These are phyloP conservation scores for Plagodis dolabraria DNA, from an alignment of 2,888 invertebrate species.

Conservation along the genomic window DNA sequence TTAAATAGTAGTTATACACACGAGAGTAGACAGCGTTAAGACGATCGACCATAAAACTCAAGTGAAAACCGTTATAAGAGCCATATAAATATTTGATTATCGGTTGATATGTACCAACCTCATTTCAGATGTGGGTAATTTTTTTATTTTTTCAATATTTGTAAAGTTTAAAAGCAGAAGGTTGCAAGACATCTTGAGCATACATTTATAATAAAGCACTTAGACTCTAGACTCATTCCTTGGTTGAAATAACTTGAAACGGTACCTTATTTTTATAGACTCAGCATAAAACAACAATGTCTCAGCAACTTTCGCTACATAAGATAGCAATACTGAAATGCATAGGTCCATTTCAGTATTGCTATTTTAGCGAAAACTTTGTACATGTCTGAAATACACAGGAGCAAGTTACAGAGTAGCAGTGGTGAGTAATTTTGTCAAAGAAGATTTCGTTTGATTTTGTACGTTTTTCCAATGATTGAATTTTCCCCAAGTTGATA, in stretches of 20 bases:
- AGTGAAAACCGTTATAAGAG: too few species aligned
- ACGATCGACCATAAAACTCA: too few species aligned
- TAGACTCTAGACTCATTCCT: slow-evolving; percentile 9
- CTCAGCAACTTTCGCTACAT: slow-evolving; percentile 12
- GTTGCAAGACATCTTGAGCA: slow-evolving; percentile 15
- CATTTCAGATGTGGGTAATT: too few species aligned
- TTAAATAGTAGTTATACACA: too few species aligned
- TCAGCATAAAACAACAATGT: slow-evolving; percentile 16
- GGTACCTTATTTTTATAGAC: slow-evolving; percentile 21
- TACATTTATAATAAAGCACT: slow-evolving; percentile 27
- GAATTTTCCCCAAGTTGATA: slow-evolving; percentile 37
- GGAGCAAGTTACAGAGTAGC: slow-evolving; percentile 20
- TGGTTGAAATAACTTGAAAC: slow-evolving; percentile 19
- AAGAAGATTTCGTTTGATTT: slow-evolving; percentile 29
- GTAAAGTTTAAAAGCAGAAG: slow-evolving; percentile 17
- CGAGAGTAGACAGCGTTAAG: too few species aligned
- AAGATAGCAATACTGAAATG: slow-evolving; percentile 4
- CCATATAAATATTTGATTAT: too few species aligned
- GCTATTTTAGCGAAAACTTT: slow-evolving; percentile 17
- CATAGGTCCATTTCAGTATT: slow-evolving; percentile 18
- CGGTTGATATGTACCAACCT: too few species aligned
- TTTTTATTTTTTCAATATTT: not conserved
- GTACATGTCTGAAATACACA: slow-evolving; percentile 22
- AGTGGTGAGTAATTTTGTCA: slow-evolving; percentile 30
- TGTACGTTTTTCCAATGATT: slow-evolving; percentile 40